These are phyloP conservation scores for Corythornis leucogaster DNA, from an alignment of 2,797 vertebrate species.

Conservation along the genomic window DNA sequence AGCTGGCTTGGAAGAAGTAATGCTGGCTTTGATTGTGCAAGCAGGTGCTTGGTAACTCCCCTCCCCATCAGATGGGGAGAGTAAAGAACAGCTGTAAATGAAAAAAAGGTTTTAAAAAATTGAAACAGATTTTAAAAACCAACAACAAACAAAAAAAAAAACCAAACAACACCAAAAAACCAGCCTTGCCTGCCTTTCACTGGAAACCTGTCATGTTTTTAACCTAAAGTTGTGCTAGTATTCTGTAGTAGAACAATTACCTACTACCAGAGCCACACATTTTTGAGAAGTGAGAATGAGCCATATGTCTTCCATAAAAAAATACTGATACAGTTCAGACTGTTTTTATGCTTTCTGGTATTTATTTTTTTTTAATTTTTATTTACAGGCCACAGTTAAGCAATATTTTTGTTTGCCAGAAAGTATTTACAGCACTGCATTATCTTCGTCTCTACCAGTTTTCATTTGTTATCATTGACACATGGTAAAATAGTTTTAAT, in stretches of 20 bases:
- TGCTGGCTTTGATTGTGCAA: constrained; percentile 61
- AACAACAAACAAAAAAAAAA: background rate
- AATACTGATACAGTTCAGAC: constrained; percentile 30
- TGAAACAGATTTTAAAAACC: background rate
- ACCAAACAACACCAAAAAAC: background rate
- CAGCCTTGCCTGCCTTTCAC: background rate
- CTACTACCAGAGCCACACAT: constrained; percentile 17
- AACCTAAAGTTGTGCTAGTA: constrained; percentile 2
- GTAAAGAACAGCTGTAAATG: constrained; percentile 71
- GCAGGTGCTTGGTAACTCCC: constrained; percentile 70
- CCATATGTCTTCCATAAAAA: constrained; percentile 63
- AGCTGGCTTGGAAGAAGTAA: constrained; percentile 66
- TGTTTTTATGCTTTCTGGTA: constrained; percentile 34
- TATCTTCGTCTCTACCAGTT: constrained; percentile 20
- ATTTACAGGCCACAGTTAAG: background rate
- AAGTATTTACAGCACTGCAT: constrained; percentile 26
- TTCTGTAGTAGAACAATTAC: constrained; percentile 48
- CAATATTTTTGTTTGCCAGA: constrained; percentile 42
- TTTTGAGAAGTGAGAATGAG: constrained; percentile 49
- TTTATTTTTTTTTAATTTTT: background rate
- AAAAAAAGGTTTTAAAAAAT: constrained; percentile 3
- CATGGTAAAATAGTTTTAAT: constrained; percentile 54
- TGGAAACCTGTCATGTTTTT: background rate
- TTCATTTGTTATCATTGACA: constrained; percentile 55
- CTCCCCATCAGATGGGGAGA: constrained; percentile 55